These are phyloP conservation scores for Pelecanus crispus DNA, from an alignment of 2,113 vertebrate genomes.

Conservation along the genomic window DNA sequence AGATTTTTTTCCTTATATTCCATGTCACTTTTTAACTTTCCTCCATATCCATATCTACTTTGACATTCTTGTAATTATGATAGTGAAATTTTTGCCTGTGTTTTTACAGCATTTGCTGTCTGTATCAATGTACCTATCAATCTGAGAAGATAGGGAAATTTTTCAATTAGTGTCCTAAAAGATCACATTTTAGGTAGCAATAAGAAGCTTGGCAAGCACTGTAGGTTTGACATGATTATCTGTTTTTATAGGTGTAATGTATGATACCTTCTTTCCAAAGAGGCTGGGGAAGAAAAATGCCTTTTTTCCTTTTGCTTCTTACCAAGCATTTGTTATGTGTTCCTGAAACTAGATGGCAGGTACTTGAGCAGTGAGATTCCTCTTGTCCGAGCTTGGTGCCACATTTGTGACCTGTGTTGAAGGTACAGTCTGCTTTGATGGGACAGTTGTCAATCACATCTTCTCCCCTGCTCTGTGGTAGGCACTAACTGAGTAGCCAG, in stretches of 20 bases:
- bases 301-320: neutral
- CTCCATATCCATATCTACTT: neutral
- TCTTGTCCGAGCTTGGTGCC: neutral
- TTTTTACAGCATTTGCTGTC: neutral
- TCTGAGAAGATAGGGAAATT: neutral
- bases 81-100: neutral
- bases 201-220: neutral
- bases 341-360: neutral
- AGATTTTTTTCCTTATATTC: neutral
- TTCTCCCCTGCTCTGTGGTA: neutral
- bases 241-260: neutral
- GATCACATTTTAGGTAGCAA: neutral
- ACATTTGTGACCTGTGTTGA: neutral
- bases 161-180: neutral
- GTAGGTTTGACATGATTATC: neutral
- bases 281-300: neutral
- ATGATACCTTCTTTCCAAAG: neutral
- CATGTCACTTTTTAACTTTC: neutral
- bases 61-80: neutral
- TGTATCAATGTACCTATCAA: neutral
- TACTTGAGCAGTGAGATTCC: neutral
- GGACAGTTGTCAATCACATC: neutral
- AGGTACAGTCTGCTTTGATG: neutral
- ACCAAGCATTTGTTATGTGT: neutral
- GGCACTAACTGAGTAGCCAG: neutral